phyloP scores from a whole-genome alignment of 2,888 invertebrate genomes.

The Cephus rjabovi region DNA sequence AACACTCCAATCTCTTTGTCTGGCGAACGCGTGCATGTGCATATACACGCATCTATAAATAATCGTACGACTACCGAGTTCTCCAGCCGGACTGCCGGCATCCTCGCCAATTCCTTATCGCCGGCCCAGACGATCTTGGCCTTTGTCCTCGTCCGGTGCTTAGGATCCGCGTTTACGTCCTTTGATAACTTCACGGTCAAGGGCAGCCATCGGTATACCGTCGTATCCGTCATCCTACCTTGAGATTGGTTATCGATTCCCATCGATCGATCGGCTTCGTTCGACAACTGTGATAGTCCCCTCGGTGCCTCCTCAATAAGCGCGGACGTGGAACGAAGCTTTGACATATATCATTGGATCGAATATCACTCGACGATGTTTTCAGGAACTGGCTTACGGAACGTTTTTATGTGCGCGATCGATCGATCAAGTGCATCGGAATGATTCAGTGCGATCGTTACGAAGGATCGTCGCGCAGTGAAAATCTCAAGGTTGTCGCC shows the following conservation, averaged over 20 bases:
- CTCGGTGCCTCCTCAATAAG: not conserved
- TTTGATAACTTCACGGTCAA: not conserved
- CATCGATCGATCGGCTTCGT: not conserved
- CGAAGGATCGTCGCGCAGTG: not conserved
- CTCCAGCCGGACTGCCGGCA: constrained; percentile 9
- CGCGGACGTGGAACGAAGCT: not conserved
- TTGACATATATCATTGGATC: not conserved
- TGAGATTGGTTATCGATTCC: not conserved
- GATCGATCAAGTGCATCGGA: not conserved
- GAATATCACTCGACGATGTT: not conserved
- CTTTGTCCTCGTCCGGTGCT: not conserved
- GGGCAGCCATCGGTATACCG: not conserved
- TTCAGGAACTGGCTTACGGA: not conserved
- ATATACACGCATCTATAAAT: constrained; percentile 37
- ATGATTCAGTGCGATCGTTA: not conserved
- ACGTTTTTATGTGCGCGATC: not conserved
- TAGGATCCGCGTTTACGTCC: not conserved
- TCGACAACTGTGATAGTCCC: not conserved
- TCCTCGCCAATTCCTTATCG: constrained; percentile 21
- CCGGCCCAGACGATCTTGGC: constrained; percentile 13
- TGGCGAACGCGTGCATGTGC: constrained; percentile 12
- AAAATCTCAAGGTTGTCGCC: not conserved
- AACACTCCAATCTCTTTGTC: constrained; percentile 49
- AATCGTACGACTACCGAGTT: constrained; percentile 29
- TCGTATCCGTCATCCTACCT: not conserved